Evolutionary conservation across 35 echinoderm and acorn worm species (phyloP), one percentile per base, ranked within the genome.

Genomic region (Hemicentrotus pulcherrimus): DNA sequence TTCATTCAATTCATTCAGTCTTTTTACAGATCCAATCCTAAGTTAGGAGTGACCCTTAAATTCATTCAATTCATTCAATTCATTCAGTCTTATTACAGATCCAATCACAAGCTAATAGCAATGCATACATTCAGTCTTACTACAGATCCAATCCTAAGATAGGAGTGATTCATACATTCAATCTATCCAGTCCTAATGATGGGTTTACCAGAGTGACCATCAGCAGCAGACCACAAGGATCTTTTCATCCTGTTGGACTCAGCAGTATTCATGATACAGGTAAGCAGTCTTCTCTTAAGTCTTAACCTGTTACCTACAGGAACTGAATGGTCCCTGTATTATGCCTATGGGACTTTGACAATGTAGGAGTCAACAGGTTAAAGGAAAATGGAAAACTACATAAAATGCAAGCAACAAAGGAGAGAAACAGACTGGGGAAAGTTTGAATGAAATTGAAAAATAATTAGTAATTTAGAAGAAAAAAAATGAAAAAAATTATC

Each of bases 191-290:
- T 11, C 32, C 88, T 7, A 19, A 33, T 15, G 88, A 47, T 18
- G 46, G 46, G 19, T 47, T 90, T 15, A 46, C 10, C 2, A 90
- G 46, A 24, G 32, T 90, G 4, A 7, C 19, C 19, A 47, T 90
- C 88, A 45, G 32, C 32, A 24, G 88, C 88, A 90, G 88, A 90
- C 88, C 88, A 46, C 88, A 90, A 47, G 88, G 88, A 90, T 33
- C 32, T 15, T 90, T 90, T 28, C 88, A 90, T 22, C 88, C 88
- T 24, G 9, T 90, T 15, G 88, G 88, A 33, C 88, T 90, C 88
- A 90, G 88, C 32, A 90, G 88, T 13, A 10, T 45, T 24, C 4
- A 28, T 33, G 88, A 33, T 33, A 14, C 88, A 90, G 88, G 88
- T 90, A 1, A 45, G 46, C 11, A 47, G 11, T 90, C 0, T 1